These are phyloP conservation scores for Xiphophorus maculatus DNA, from an alignment of 2,113 vertebrate species.

Conservation along the genomic window DNA sequence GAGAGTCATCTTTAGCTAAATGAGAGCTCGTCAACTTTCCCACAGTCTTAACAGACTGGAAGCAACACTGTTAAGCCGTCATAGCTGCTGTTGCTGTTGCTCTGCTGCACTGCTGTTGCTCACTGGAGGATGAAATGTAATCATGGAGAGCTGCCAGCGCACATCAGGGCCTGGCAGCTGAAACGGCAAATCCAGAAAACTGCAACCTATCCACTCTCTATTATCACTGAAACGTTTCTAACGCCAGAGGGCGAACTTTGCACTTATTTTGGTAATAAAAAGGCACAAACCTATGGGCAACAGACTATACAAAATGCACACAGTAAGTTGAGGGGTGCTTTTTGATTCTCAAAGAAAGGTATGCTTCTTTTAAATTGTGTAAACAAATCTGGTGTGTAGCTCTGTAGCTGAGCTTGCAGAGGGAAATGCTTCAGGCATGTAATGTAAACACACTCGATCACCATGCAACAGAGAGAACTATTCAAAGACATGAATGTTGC, in stretches of 20 bases:
- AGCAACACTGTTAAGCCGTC: slow-evolving; percentile 18
- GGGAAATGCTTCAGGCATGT: too few species aligned
- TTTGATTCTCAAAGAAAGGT: too few species aligned
- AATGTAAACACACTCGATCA: too few species aligned
- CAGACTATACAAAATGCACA: neutral
- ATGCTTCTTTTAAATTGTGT: too few species aligned
- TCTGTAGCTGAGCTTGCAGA: too few species aligned
- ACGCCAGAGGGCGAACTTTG: slow-evolving; percentile 60
- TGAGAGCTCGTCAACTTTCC: too few species aligned
- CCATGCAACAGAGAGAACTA: too few species aligned
- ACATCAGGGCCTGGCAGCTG: slow-evolving; percentile 62
- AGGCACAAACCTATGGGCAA: too few species aligned
- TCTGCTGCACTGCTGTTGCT: slow-evolving; percentile 61
- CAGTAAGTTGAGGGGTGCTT: neutral
- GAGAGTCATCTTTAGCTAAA: too few species aligned
- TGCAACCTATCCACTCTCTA: slow-evolving; percentile 22
- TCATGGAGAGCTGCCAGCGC: slow-evolving; percentile 71
- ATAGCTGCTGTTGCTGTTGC: slow-evolving; percentile 17
- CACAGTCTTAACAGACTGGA: too few species aligned
- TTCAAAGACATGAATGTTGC: too few species aligned
- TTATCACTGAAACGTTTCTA: slow-evolving; percentile 19
- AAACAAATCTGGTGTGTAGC: too few species aligned
- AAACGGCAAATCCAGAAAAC: slow-evolving; percentile 51
- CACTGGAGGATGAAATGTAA: slow-evolving; percentile 71
- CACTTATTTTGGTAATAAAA: neutral